These are phyloP conservation scores for Ctenopoma multispine DNA, from an alignment of 2,797 vertebrate genomes.

Conservation along the genomic window DNA sequence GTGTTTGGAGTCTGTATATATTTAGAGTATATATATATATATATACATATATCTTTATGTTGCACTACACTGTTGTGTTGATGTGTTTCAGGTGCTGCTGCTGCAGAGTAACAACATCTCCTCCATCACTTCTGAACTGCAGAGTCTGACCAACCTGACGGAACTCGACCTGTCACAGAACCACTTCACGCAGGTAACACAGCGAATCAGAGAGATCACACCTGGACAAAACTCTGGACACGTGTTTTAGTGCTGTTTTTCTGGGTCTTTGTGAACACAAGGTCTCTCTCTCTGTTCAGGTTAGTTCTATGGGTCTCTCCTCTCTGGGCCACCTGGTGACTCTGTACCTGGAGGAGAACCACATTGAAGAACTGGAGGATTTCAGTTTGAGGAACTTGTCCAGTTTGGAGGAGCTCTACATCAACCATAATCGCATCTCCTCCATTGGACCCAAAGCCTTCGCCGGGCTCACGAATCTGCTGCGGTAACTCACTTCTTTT, in stretches of 20 bases:
- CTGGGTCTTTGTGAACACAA: no score
- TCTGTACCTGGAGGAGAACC: constrained; percentile 89
- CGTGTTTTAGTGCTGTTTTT: background rate
- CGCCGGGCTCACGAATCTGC: constrained; percentile 82
- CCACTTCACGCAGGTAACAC: constrained; percentile 82
- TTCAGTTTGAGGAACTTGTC: constrained; percentile 83
- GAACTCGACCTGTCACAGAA: constrained; percentile 90
- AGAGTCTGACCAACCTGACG: constrained; percentile 84
- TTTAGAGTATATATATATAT: no score
- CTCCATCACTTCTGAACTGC: constrained; percentile 79
- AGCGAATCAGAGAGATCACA: background rate
- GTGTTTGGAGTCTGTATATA: no score
- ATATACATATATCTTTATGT: no score
- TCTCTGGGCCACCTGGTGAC: constrained; percentile 85
- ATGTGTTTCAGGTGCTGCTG: constrained; percentile 81
- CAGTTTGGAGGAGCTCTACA: constrained; percentile 88
- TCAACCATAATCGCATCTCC: constrained; percentile 88
- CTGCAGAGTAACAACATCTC: constrained; percentile 90
- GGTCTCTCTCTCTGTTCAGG: constrained; percentile 40
- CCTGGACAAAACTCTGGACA: background rate
- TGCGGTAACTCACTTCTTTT: constrained; percentile 52
- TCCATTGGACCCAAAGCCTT: constrained; percentile 86
- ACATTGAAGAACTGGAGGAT: constrained; percentile 84
- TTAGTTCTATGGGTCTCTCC: constrained; percentile 76
- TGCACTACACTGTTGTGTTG: background rate